phyloP scores from a whole-genome alignment of 2,113 vertebrate species.

The Spermophilus dauricus region DNA sequence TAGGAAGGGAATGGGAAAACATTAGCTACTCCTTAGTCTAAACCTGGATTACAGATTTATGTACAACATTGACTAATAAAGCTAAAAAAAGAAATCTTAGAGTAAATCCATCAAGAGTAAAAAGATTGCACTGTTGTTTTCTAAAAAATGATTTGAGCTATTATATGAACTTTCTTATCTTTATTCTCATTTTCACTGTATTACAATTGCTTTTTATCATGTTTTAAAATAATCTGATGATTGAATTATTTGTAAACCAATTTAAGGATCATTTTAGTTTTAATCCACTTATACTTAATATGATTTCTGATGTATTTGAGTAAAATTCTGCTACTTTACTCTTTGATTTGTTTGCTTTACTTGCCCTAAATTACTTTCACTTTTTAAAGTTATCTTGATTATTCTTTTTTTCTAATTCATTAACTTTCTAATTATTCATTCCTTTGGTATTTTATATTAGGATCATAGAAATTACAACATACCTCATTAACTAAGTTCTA shows the following conservation, averaged over 20 bases:
- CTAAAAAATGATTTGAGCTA: neutral
- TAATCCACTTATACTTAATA: conserved; percentile 41
- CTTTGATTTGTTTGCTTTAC: neutral
- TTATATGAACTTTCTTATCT: too few species aligned
- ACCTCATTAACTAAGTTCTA: neutral
- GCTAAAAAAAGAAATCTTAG: neutral
- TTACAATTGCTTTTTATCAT: too few species aligned
- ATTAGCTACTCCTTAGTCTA: neutral
- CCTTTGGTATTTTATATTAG: neutral
- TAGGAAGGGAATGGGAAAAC: neutral
- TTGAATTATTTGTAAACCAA: neutral
- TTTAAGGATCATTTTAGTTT: neutral
- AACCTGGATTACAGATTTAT: neutral
- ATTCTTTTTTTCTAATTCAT: neutral
- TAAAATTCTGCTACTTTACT: neutral
- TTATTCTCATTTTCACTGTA: too few species aligned
- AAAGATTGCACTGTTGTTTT: neutral
- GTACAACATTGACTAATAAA: neutral
- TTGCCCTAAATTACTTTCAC: neutral
- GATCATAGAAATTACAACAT: neutral
- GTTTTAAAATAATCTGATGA: too few species aligned
- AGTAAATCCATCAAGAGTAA: neutral
- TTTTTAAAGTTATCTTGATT: neutral
- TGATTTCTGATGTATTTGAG: neutral
- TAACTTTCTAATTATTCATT: neutral